These are phyloP conservation scores for Tipula unca DNA, from an alignment of 2,888 invertebrate genomes.

Conservation along the genomic window DNA sequence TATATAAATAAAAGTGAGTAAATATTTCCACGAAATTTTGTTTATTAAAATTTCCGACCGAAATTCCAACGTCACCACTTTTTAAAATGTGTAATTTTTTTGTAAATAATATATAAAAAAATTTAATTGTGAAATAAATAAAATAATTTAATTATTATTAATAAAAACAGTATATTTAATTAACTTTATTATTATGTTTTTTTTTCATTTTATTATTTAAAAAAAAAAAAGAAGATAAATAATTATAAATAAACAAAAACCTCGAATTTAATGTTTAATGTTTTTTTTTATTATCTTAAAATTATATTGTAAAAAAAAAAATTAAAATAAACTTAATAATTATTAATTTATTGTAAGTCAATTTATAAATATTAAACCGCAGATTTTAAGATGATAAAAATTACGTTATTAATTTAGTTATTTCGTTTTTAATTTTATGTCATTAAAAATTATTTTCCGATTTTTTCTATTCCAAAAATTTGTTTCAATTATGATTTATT, in stretches of 20 bases:
- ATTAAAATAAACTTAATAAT: not conserved
- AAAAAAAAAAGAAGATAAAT: not conserved
- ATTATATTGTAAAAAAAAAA: not conserved
- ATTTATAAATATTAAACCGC: not conserved
- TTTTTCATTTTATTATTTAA: not conserved
- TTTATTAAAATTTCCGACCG: not conserved
- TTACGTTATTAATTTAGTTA: not conserved
- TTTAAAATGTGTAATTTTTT: not conserved
- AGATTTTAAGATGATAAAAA: not conserved
- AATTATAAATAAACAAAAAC: not conserved
- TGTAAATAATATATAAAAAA: not conserved
- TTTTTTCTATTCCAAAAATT: not conserved
- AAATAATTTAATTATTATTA: not conserved
- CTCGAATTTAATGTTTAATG: not conserved
- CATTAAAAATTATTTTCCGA: not conserved
- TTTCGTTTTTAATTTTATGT: not conserved
- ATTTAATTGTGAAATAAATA: not conserved
- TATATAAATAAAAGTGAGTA: not conserved
- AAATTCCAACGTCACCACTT: not conserved
- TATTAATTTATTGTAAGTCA: not conserved
- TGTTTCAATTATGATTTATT: not conserved
- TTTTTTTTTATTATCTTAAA: not conserved
- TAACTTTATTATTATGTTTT: not conserved
- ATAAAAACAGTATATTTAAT: not conserved
- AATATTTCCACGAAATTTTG: not conserved